Percentiles rank a stretch among this genome's conserved stretches.
phyloP scores from a whole-genome alignment of 2,888 invertebrate genomes.

The Carcina quercana region DNA sequence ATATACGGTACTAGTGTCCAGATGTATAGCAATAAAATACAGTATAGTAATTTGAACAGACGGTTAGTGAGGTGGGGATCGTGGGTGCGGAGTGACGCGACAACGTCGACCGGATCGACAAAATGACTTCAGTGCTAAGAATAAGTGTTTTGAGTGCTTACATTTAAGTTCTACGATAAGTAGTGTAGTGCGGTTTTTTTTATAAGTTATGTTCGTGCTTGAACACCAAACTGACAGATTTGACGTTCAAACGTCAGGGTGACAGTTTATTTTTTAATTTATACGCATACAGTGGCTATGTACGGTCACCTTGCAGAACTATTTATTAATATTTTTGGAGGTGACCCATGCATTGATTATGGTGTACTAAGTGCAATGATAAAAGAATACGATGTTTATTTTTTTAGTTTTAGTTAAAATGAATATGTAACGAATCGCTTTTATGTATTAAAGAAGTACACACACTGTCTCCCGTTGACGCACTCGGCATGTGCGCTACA shows the following conservation, averaged over 20 bases:
- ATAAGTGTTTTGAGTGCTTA: slow-evolving; percentile 45
- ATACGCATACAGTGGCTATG: slow-evolving; percentile 16
- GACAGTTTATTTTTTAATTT: slow-evolving; percentile 19
- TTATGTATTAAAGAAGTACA: slow-evolving; percentile 10
- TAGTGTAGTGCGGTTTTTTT: slow-evolving; percentile 23
- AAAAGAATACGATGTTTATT: slow-evolving; percentile 9
- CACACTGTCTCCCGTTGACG: too few species aligned
- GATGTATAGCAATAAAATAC: neutral
- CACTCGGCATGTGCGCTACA: too few species aligned
- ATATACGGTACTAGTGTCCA: too few species aligned
- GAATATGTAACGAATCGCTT: slow-evolving; percentile 4
- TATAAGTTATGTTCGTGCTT: slow-evolving; percentile 12
- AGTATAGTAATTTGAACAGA: neutral
- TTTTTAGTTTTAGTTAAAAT: slow-evolving; percentile 8
- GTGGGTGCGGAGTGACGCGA: too few species aligned
- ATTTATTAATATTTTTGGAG: slow-evolving; percentile 1
- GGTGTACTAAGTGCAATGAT: slow-evolving; percentile 11
- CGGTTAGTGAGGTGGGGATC: too few species aligned
- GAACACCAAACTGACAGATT: neutral
- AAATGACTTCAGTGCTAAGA: slow-evolving; percentile 36
- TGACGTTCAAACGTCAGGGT: slow-evolving; percentile 17
- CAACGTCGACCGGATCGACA: slow-evolving; percentile 2
- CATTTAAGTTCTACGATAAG: slow-evolving; percentile 26
- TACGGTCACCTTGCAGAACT: slow-evolving; percentile 13
- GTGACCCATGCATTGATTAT: slow-evolving; percentile 2